phyloP scores from a whole-genome alignment of 2,888 invertebrate species.

The Zele albiditarsus region DNA sequence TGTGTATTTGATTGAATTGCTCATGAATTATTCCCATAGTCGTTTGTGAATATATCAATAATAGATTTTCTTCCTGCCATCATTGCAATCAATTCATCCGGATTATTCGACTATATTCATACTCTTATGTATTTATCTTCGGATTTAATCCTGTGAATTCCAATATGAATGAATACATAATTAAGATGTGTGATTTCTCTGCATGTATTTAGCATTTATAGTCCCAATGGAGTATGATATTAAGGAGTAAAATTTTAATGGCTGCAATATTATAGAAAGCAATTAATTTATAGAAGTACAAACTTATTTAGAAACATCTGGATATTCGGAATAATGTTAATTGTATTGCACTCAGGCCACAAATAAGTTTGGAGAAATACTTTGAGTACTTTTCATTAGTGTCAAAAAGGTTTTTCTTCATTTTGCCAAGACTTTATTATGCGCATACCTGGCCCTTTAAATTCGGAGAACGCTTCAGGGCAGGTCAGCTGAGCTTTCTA shows the following conservation, averaged over 20 bases:
- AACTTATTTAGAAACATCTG: too few species aligned
- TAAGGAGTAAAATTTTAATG: too few species aligned
- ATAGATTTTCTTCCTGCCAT: too few species aligned
- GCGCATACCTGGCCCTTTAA: conserved; percentile 52
- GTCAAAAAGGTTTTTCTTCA: background rate
- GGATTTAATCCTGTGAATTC: background rate
- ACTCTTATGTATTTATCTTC: background rate
- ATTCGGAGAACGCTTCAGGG: conserved; percentile 44
- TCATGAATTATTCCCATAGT: background rate
- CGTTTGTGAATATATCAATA: too few species aligned
- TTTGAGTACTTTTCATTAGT: too few species aligned
- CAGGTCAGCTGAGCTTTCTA: conserved; percentile 50
- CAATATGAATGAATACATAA: background rate
- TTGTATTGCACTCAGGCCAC: too few species aligned
- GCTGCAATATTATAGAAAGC: too few species aligned
- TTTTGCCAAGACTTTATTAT: background rate
- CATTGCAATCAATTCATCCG: background rate
- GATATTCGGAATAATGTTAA: too few species aligned
- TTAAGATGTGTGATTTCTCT: background rate
- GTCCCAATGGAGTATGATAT: too few species aligned
- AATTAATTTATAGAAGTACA: too few species aligned
- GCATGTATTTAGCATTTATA: background rate
- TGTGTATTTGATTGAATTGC: too few species aligned
- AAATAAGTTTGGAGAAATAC: background rate
- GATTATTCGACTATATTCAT: background rate